phyloP scores from a whole-genome alignment of 2,113 vertebrate species.

The Silurus meridionalis region DNA sequence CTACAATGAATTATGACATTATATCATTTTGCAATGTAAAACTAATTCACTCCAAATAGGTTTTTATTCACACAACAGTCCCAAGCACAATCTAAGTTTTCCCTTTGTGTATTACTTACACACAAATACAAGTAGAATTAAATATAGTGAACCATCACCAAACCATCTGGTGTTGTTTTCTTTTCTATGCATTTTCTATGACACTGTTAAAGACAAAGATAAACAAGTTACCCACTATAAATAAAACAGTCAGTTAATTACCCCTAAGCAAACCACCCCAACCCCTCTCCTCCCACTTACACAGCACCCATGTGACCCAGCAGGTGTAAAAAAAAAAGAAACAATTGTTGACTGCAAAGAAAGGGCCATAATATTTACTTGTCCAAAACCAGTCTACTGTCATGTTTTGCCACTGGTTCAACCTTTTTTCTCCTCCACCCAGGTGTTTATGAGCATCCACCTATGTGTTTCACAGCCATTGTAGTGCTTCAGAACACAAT shows the following conservation, averaged over 20 bases:
- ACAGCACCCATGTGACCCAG: background rate
- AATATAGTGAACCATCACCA: background rate
- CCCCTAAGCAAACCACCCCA: background rate
- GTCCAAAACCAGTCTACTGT: constrained; percentile 8
- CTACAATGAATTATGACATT: background rate
- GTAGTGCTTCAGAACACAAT: constrained; percentile 15
- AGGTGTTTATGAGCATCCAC: constrained; percentile 34
- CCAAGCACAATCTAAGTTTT: background rate
- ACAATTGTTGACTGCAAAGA: constrained; percentile 6
- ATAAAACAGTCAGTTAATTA: background rate
- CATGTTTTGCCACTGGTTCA: constrained; percentile 12
- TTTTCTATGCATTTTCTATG: background rate
- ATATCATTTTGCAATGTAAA: background rate
- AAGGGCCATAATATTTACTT: constrained; percentile 25
- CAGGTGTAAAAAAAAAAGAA: constrained; percentile 39
- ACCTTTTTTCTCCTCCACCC: background rate
- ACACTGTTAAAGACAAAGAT: background rate
- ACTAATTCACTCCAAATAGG: background rate
- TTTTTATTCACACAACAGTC: background rate
- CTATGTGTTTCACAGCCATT: constrained; percentile 11
- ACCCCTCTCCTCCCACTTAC: background rate
- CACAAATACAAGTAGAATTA: background rate
- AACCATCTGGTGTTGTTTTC: background rate
- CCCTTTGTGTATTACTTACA: background rate
- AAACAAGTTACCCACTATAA: background rate